Evolutionary conservation across 2,797 vertebrate genomes (phyloP).

Genomic region (Oreochromis mossambicus): DNA sequence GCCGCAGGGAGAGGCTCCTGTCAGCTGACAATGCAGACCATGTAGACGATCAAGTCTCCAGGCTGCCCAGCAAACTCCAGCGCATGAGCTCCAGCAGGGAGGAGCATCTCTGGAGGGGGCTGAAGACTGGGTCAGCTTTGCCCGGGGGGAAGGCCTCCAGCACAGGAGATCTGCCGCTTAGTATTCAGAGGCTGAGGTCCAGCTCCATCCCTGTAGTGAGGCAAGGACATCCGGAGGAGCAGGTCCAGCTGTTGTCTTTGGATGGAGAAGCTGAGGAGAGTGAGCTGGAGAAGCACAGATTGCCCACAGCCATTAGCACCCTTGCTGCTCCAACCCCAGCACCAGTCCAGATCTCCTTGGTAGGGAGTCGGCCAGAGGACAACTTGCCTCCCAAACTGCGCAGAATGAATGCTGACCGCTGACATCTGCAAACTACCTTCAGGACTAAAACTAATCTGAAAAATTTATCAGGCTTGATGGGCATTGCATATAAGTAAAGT

Average conservation of each 20-base stretch:
- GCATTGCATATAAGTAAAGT: constrained; percentile 55
- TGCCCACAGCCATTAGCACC: constrained; percentile 26
- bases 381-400: constrained; percentile 79
- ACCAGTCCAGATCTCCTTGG: constrained; percentile 34
- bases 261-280: constrained; percentile 62
- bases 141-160: constrained; percentile 77
- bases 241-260: constrained; percentile 73
- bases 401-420: constrained; percentile 78
- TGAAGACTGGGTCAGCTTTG: constrained; percentile 56
- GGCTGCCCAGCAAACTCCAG: constrained; percentile 81
- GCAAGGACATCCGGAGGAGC: constrained; percentile 68
- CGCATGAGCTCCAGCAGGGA: constrained; percentile 80
- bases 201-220: constrained; percentile 66
- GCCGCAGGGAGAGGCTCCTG: constrained; percentile 73
- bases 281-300: constrained; percentile 64
- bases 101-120: constrained; percentile 63
- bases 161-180: constrained; percentile 78
- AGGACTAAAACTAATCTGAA: not conserved
- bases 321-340: constrained; percentile 13
- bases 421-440: constrained; percentile 26
- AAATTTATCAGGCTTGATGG: constrained; percentile 47
- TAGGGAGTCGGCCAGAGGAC: constrained; percentile 71
- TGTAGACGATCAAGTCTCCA: constrained; percentile 65
- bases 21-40: constrained; percentile 74
- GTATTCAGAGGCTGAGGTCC: constrained; percentile 74